Evolutionary conservation across 2,888 invertebrate species (phyloP), one percentile per base, ranked within the genome.

Genomic region (Sipha maydis): DNA sequence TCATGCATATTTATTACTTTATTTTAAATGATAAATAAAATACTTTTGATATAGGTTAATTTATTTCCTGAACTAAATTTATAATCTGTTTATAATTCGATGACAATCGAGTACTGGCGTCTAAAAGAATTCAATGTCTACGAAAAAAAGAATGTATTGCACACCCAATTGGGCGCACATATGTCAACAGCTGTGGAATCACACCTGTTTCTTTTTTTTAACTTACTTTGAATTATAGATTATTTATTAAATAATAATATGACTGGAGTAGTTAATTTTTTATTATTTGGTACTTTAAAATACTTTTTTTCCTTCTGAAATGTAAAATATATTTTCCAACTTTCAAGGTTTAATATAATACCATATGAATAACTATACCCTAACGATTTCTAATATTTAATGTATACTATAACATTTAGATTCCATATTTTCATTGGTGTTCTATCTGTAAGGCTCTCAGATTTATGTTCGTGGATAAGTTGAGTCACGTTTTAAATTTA

Each of bases 401-500:
- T 5, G 48, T 8, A 31, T 28, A 84, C 5, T 31, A 19, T 48
- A 67, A 41, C 17, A n/a, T 85, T 17, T 17, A 85, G 67, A 77
- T 85, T 77, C 67, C 25, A 41, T 75, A n/a, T n/a, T 38, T 75
- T 28, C 21, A 67, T 48, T 28, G 14, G 41, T 11, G 41, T 41
- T 56, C 25, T 38, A 67, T 9, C 25, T 25, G 61, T 76, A 41
- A 31, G 28, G 48, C 38, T 76, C 28, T 9, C 41, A 41, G 61
- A 84, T 38, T n/a, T 83, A 21, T 9, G 21, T 67, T 41, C 67
- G 19, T 2, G 54, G 17, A 79, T 21, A 28, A 28, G 56, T 41
- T 88, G 80, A 88, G 80, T 88, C 86, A 88, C 61, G 73, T 88
- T 73, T 73, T 88, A 80, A 88, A 88, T 73, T 75, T 88, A 80